Evolutionary conservation across 2,797 vertebrate species (phyloP).

Genomic region (Bucorvus abyssinicus): DNA sequence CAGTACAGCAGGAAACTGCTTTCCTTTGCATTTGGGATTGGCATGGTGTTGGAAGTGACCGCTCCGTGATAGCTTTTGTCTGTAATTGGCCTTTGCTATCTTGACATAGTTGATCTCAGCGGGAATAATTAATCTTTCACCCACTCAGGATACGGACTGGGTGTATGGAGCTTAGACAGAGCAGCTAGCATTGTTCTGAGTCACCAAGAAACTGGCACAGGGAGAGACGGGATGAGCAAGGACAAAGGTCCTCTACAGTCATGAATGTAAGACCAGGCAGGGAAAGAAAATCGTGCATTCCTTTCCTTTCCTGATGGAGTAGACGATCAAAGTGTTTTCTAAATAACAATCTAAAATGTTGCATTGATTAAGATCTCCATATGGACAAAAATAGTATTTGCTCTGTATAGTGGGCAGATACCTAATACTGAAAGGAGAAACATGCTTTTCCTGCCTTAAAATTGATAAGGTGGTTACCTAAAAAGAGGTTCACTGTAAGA

Average conservation of each 20-base stretch:
- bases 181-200: conserved; percentile 18
- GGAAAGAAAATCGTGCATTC: neutral
- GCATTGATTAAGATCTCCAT: neutral
- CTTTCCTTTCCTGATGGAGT: neutral
- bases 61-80: neutral
- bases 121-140: conserved; percentile 40
- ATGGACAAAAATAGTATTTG: neutral
- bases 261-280: neutral
- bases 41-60: conserved; percentile 4
- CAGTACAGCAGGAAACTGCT: neutral
- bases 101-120: conserved; percentile 4
- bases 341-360: neutral
- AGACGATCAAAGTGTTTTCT: neutral
- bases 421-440: neutral
- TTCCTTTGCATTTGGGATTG: conserved; percentile 1
- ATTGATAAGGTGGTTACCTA: neutral
- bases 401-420: neutral
- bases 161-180: neutral
- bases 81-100: conserved; percentile 20
- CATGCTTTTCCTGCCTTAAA: neutral
- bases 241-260: neutral
- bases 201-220: neutral
- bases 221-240: neutral
- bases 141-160: neutral
- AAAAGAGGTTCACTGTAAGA: neutral